Conservation (phyloP, 2,113 vertebrate species). For the Aspiorhynchus laticeps region DNA sequence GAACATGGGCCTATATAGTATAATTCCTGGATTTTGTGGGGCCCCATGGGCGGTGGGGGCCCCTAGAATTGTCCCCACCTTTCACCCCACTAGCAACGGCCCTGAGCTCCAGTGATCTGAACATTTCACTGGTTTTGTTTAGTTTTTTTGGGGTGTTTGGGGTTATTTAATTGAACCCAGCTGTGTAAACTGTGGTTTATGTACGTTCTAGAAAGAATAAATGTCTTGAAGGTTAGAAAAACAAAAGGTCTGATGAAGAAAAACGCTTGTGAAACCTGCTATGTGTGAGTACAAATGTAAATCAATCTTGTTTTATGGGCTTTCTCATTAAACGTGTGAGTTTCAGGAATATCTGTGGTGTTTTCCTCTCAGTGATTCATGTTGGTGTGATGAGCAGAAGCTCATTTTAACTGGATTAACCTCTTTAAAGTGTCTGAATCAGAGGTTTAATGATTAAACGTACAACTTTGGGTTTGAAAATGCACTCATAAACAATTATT, state of each 20-base stretch:
- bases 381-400: not conserved
- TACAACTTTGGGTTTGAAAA: not conserved
- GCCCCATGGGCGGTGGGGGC: no score
- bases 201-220: not conserved
- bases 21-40: no score
- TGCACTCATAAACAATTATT: no score
- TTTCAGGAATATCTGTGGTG: not conserved
- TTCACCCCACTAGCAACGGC: no score
- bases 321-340: not conserved
- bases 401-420: not conserved
- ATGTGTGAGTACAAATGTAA: not conserved
- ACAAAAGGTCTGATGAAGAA: not conserved
- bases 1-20: no score
- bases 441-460: not conserved
- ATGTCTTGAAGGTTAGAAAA: not conserved
- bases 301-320: not conserved
- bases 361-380: not conserved
- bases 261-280: not conserved
- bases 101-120: not conserved
- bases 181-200: not conserved
- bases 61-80: no score
- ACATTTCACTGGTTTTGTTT: not conserved
- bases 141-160: not conserved
- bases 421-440: not conserved
- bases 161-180: not conserved